A percentile compares a stretch with the other conserved stretches of the same genome.
These are phyloP conservation scores for rabbit (Oryctolagus cuniculus) DNA, from an alignment of 2,113 vertebrate species.

Conservation along the genomic window mOryCun1.1 NC_091434.1:160783501-160784000, in stretches of 20 bases:
- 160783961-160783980: background rate
- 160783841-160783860: background rate
- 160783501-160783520: background rate
- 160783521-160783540: background rate
- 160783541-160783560: background rate
- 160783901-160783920: background rate
- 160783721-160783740: constrained; percentile 15
- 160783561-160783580: background rate
- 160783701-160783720: background rate
- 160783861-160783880: background rate
- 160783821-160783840: background rate
- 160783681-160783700: constrained; percentile 14
- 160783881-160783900: background rate
- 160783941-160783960: background rate
- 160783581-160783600: background rate
- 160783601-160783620: background rate
- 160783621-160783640: background rate
- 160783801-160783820: background rate
- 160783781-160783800: background rate
- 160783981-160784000: background rate
- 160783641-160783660: background rate
- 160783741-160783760: background rate
- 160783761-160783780: background rate
- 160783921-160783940: background rate
- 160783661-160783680: background rate